Evolutionary conservation across 2,797 vertebrate species (phyloP).

Genomic region (Enteromius paludinosus): DNA sequence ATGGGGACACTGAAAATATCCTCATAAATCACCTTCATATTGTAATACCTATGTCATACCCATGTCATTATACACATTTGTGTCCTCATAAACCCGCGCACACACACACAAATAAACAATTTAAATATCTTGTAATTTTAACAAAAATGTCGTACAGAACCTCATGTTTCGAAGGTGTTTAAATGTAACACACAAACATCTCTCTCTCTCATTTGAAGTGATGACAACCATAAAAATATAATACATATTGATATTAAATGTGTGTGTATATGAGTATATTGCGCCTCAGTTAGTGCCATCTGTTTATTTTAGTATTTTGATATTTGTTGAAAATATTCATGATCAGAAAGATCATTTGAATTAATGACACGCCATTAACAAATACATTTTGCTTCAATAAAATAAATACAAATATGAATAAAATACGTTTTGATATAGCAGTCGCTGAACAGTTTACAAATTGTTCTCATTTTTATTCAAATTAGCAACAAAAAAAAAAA

Average conservation of each 20-base stretch:
- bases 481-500: not conserved
- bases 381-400: not conserved
- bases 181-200: too few species aligned
- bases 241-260: not conserved
- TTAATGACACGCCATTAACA: not conserved
- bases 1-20: too few species aligned
- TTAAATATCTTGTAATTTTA: too few species aligned
- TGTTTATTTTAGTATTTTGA: constrained; percentile 1
- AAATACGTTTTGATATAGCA: constrained; percentile 11
- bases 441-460: not conserved
- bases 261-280: not conserved
- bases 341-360: not conserved
- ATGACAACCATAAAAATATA: not conserved
- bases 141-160: too few species aligned
- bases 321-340: not conserved
- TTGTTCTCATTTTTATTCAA: constrained; percentile 27
- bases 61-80: too few species aligned
- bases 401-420: not conserved
- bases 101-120: too few species aligned
- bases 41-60: too few species aligned
- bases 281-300: not conserved
- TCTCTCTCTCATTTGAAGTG: not conserved
- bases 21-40: too few species aligned
- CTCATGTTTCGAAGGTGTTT: too few species aligned
- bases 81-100: too few species aligned